Percentiles rank a stretch among this genome's conserved stretches.
Conservation (phyloP, 2,888 invertebrate species). For the Candidula unifasciata region DNA sequence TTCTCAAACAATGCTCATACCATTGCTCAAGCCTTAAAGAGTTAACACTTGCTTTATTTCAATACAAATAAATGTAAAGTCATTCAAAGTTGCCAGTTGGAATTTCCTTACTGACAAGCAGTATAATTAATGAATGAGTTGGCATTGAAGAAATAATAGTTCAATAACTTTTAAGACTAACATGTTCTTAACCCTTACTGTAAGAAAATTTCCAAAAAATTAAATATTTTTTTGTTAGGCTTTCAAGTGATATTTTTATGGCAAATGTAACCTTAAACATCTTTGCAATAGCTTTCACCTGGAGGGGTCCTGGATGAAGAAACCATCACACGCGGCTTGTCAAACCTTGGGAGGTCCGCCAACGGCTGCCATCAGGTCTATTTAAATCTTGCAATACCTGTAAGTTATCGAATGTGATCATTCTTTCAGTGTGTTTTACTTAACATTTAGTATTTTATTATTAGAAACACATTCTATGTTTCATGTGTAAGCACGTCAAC, state of each 20-base stretch:
- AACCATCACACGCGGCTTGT: constrained; percentile 72
- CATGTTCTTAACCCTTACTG: too few relatives aligned
- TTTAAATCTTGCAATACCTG: constrained; percentile 74
- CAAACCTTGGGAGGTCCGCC: constrained; percentile 75
- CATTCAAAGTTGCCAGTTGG: too few relatives aligned
- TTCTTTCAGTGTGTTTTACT: background rate
- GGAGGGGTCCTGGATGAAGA: constrained; percentile 76
- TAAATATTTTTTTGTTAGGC: background rate
- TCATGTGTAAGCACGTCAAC: too few relatives aligned
- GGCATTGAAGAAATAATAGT: too few relatives aligned
- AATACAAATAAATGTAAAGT: too few relatives aligned
- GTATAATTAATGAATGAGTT: too few relatives aligned
- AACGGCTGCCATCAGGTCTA: constrained; percentile 75
- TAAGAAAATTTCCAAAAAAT: background rate
- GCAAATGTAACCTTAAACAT: background rate
- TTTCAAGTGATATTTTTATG: background rate
- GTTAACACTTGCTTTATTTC: too few relatives aligned
- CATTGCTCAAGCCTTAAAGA: too few relatives aligned
- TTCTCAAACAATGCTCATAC: too few relatives aligned
- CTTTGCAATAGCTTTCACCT: constrained; percentile 65
- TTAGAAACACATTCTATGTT: background rate
- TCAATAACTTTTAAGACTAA: too few relatives aligned
- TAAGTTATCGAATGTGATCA: constrained; percentile 57
- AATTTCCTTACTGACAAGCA: too few relatives aligned
- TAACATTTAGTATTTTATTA: background rate